phyloP scores from a whole-genome alignment of 2,888 invertebrate species.

The Linnaemya tessellans region DNA sequence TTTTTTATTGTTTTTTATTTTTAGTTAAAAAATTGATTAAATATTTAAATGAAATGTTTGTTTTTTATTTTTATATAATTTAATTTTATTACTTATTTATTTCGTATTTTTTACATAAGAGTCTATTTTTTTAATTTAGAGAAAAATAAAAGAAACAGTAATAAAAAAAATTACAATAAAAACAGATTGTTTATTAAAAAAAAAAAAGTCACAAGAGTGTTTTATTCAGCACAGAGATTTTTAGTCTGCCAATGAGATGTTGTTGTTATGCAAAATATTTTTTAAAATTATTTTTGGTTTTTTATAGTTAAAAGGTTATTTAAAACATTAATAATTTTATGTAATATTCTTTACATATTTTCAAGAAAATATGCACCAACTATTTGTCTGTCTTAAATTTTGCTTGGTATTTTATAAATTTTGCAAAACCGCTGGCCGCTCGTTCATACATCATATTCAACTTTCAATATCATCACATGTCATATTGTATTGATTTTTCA shows the following conservation, averaged over 20 bases:
- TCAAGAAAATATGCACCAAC: too few species aligned
- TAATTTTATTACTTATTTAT: slow-evolving; percentile 62
- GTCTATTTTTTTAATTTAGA: slow-evolving; percentile 50
- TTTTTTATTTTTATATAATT: slow-evolving; percentile 63
- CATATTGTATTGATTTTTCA: slow-evolving; percentile 57
- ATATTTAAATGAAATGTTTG: slow-evolving; percentile 33
- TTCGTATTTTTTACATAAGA: slow-evolving; percentile 51
- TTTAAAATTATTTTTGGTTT: too few species aligned
- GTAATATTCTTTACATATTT: background rate
- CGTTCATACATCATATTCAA: slow-evolving; percentile 52
- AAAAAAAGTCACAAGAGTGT: slow-evolving; percentile 19
- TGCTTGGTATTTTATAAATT: background rate
- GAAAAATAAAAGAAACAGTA: slow-evolving; percentile 18
- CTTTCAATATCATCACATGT: slow-evolving; percentile 62
- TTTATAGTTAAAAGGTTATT: too few species aligned
- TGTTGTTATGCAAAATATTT: too few species aligned
- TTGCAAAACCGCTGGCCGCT: background rate
- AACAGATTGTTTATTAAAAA: slow-evolving; percentile 25
- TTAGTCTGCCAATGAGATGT: too few species aligned
- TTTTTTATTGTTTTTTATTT: slow-evolving; percentile 68
- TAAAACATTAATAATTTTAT: background rate
- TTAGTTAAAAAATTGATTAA: slow-evolving; percentile 47
- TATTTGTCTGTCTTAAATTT: background rate
- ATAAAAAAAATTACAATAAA: slow-evolving; percentile 34
- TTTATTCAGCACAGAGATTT: background rate